A percentile compares a stretch with the other conserved stretches of the same genome.
Conservation (phyloP, 2,888 invertebrate genomes). For the Anthophora plumipes region DNA sequence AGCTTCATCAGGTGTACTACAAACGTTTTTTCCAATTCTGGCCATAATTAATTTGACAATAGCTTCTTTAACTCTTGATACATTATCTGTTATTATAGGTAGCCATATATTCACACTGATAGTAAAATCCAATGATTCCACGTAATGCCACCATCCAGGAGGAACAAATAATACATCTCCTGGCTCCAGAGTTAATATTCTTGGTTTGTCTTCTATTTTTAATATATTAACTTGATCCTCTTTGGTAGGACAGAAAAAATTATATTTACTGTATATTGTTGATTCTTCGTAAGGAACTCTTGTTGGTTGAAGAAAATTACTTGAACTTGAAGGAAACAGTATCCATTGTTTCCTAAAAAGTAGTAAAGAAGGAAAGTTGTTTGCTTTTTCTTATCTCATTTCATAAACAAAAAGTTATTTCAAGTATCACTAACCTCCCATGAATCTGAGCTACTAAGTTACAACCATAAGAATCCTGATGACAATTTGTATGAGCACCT, state of each 20-base stretch:
- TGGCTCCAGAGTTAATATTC: conserved; percentile 89
- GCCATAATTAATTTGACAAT: conserved; percentile 79
- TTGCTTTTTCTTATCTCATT: neutral
- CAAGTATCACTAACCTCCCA: conserved; percentile 88
- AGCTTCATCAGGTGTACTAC: conserved; percentile 61
- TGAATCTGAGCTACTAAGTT: conserved; percentile 95
- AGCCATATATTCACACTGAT: conserved; percentile 91
- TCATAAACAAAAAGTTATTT: neutral
- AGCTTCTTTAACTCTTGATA: conserved; percentile 80
- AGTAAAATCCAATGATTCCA: conserved; percentile 88
- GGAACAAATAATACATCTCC: conserved; percentile 96
- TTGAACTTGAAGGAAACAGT: conserved; percentile 93
- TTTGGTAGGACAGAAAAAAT: conserved; percentile 89
- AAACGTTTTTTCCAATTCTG: conserved; percentile 73
- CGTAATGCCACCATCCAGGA: conserved; percentile 98
- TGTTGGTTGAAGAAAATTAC: conserved; percentile 89
- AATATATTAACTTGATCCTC: conserved; percentile 85
- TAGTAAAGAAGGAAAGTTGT: neutral
- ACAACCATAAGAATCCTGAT: conserved; percentile 96
- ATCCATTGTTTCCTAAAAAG: conserved; percentile 92
- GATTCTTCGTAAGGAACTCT: conserved; percentile 98
- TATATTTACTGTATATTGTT: conserved; percentile 94
- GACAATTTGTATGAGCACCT: conserved; percentile 96
- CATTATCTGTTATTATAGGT: conserved; percentile 87
- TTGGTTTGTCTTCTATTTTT: conserved; percentile 84